Evolutionary conservation across 1,140 invertebrate genomes (phyloP), one percentile per base, ranked within the genome.

Genomic region (Apis florea): DNA sequence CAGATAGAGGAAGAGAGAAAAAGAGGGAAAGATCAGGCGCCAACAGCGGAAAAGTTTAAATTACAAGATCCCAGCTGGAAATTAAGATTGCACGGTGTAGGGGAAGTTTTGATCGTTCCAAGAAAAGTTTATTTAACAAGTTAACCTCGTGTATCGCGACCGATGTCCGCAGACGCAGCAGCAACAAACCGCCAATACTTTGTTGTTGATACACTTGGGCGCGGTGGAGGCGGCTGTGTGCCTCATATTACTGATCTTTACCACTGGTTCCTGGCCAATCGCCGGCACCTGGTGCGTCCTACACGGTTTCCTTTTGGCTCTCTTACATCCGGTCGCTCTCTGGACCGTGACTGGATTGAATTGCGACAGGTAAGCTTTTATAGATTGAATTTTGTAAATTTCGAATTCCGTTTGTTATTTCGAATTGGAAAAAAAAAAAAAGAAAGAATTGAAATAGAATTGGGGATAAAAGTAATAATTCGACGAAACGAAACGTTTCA

Each of bases 291-390:
- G 94, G 83, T 96, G 96, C 90, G 93, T 94, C 0, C 90, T 96
- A 0, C 94, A 95, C 72, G 96, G 95, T 51, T 96, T 96, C 87
- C 90, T 97, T 3, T 94, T 96, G 81, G 95, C 96, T 11, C 93
- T 97, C 1, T 92, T 97, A 19, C 96, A 97, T 86, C 96, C 96
- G 0, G 94, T 97, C 51, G 95, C 96, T 21, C 93, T 97, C 53
- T 97, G 96, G 96, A 97, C 96, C 2, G 95, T 97, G 5, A 96
- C 96, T 76, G 96, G 96, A 40, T 93, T 97, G 59, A 97, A 97
- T 89, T 96, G 96, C 84, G 96, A 97, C 92, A 94, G 96, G 93
- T 92, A 67, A 83, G 59, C 11, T 2, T 31, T 10, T 72, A 8
- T 21, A 13, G 6, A 40, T 40, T 40, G 6, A 40, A 40, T 40